Percentiles rank a stretch among this genome's conserved stretches.
Evolutionary conservation across 2,888 invertebrate genomes (phyloP).

Genomic region (Cryptocephalus primarius): DNA sequence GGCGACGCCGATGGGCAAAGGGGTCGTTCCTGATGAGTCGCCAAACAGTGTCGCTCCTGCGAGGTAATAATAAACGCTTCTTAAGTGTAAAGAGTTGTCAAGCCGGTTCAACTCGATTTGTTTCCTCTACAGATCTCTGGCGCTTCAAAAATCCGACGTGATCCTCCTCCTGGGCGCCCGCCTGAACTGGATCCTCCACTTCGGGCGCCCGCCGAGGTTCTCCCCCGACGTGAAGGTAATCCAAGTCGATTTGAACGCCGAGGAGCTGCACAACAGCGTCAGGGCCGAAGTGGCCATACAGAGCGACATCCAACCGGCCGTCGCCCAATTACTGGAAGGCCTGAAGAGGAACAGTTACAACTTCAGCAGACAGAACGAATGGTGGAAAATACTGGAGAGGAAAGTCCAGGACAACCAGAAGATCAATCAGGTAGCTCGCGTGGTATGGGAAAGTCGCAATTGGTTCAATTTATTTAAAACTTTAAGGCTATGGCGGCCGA

Average conservation of each 20-base stretch:
- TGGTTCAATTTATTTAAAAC: neutral
- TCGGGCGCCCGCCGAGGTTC: constrained; percentile 82
- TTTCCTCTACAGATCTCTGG: constrained; percentile 45
- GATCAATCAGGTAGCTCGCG: constrained; percentile 51
- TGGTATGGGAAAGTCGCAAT: too few species aligned
- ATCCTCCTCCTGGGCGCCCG: constrained; percentile 64
- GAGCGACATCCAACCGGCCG: constrained; percentile 71
- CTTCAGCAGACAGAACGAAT: constrained; percentile 46
- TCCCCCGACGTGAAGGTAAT: constrained; percentile 75
- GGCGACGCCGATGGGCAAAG: constrained; percentile 92
- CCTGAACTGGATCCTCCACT: constrained; percentile 97
- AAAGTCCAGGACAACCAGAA: constrained; percentile 65
- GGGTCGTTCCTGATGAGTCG: constrained; percentile 62
- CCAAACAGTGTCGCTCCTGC: constrained; percentile 73
- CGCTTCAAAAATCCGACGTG: constrained; percentile 80
- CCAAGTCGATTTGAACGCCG: constrained; percentile 80
- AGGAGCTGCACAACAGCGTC: constrained; percentile 88
- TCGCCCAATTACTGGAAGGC: constrained; percentile 48
- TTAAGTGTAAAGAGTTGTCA: too few species aligned
- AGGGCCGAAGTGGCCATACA: constrained; percentile 68
- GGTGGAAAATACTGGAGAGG: constrained; percentile 66
- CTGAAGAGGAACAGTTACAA: constrained; percentile 46
- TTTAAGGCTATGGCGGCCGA: constrained; percentile 56
- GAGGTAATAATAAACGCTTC: constrained; percentile 41
- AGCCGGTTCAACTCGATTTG: too few species aligned